Evolutionary conservation across 2,797 vertebrate species (phyloP), one percentile per base, ranked within the genome.

Genomic region (Ctenopoma multispine): DNA sequence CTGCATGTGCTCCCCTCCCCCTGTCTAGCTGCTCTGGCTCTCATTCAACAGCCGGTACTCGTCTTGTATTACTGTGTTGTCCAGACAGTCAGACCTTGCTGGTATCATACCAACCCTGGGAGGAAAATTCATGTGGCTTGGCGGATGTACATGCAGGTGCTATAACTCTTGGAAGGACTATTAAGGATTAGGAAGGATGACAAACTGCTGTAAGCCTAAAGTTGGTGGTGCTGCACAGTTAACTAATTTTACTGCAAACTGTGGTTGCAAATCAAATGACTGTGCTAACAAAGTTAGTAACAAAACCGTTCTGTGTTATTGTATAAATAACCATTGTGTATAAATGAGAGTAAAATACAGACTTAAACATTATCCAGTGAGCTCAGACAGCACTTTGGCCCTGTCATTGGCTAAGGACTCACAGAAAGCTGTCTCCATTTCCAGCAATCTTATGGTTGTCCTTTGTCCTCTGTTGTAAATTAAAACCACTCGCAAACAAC

Each of bases 1-100:
- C 79, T 63, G 72, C 67, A 50, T 69, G 69, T 31, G 23, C 71
- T 63, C 70, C 74, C 79, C 63, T 61, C 82, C 69, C 69, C 70
- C 62, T n/a, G 20, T 78, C 61, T 59, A 68, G 77, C 84, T 72
- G 76, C 47, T 87, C 89, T 92, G 90, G 90, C 85, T 80, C 24
- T 8, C 50, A 56, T 86, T 90, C 89, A 89, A 51, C 82, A 82
- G 75, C 79, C 77, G 64, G 63, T 79, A 53, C 68, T 83, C 64
- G 75, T 72, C 68, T 75, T 69, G 84, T 82, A 83, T 74, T 61
- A 40, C 62, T 51, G 65, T 51, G 71, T 84, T 74, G 80, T 87
- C 83, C 75, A 68, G 74, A 77, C 69, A 79, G 75, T 76, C 61
- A 81, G 77, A 84, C 82, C 84, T 73, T 41, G 68, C 75, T 60